Conservation (phyloP, 2,888 invertebrate genomes). For the Tetheella fluctuosa region DNA sequence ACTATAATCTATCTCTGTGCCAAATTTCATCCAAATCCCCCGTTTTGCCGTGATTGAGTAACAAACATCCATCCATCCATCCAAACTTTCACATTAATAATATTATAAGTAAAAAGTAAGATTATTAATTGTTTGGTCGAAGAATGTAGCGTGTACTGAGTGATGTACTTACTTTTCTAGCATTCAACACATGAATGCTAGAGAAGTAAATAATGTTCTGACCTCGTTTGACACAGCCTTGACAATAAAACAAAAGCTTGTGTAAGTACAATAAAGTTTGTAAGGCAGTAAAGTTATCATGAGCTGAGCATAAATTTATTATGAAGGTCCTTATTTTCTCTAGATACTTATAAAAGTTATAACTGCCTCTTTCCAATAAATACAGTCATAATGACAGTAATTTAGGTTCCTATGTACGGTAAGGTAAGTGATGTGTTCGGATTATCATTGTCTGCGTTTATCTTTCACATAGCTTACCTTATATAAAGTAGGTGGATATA, state of each 20-base stretch:
- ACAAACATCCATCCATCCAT: no score
- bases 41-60: no score
- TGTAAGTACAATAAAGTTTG: background rate
- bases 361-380: background rate
- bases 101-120: no score
- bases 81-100: no score
- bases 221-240: background rate
- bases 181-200: no score
- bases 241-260: constrained; percentile 3
- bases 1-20: no score
- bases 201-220: background rate
- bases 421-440: no score
- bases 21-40: no score
- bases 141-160: background rate
- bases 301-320: background rate
- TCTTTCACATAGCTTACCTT: no score
- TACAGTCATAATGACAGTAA: background rate
- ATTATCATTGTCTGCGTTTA: no score
- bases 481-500: background rate
- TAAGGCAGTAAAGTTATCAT: constrained; percentile 5
- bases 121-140: background rate
- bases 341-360: background rate
- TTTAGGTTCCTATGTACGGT: background rate
- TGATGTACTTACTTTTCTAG: no score
- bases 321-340: background rate